A percentile compares a stretch with the other conserved stretches of the same genome.
Evolutionary conservation across 2,113 vertebrate genomes (phyloP).

Genomic region (Mormyrus iriodes): DNA sequence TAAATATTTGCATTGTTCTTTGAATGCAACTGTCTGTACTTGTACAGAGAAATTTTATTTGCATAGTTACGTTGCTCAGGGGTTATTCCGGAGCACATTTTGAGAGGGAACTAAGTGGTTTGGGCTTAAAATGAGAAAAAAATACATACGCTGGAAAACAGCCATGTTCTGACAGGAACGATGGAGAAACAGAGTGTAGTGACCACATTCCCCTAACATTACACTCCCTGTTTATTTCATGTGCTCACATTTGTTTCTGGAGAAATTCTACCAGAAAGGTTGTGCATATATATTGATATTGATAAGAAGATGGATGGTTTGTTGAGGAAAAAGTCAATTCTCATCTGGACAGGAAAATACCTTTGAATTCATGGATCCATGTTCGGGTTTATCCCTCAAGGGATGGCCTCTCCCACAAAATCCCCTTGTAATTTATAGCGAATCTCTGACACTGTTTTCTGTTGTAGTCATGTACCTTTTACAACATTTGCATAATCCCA

Average conservation of each 20-base stretch:
- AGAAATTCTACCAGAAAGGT: neutral
- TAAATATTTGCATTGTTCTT: neutral
- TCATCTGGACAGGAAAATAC: conserved; percentile 37
- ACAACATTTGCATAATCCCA: neutral
- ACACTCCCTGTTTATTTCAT: neutral
- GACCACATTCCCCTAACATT: neutral
- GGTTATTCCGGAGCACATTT: neutral
- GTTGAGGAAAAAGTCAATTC: conserved; percentile 5
- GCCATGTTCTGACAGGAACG: neutral
- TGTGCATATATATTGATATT: neutral
- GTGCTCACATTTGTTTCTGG: neutral
- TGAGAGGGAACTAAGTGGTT: neutral
- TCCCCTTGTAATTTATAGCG: neutral
- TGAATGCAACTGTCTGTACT: neutral
- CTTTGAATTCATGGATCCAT: conserved; percentile 30
- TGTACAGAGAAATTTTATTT: neutral
- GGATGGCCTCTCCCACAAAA: neutral
- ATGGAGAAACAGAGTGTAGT: neutral
- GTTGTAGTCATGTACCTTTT: conserved; percentile 12
- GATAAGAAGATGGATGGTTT: neutral
- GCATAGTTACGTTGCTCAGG: neutral
- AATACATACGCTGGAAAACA: neutral
- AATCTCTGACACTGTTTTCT: conserved; percentile 36
- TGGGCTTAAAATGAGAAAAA: neutral
- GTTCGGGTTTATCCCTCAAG: conserved; percentile 15